Base-by-base conservation (phyloP, 2,888 invertebrate genomes). In the Oligia latruncula region DNA sequence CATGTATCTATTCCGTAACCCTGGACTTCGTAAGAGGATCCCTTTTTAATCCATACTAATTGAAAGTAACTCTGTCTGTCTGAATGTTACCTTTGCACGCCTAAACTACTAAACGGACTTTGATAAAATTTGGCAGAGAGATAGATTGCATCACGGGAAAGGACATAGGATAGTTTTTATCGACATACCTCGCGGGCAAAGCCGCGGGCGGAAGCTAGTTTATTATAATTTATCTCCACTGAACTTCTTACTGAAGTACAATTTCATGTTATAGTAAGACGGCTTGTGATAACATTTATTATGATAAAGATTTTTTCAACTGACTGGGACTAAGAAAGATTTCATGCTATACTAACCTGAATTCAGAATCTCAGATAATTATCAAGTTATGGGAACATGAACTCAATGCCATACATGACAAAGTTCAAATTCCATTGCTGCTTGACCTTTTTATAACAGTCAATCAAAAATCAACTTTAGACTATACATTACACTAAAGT, bases 391-490 rank as follows among this genome's bases (percentile, higher is more conserved):
- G 17, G 17, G n/a, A 46, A 29, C 0, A 68, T 17, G 5, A 29
- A 49, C 68, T 49, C 11, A 20, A 11, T n/a, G n/a, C 9, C 4
- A 4, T 17, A 43, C 43, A n/a, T 9, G 11, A 29, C 4, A 46
- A 46, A n/a, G 68, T 46, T 68, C 68, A 46, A 68, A 68, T 68
- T 29, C 46, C 67, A 17, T 17, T 29, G n/a, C 67, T 17, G 40
- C 40, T 40, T 4, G 29, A 29, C 29, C 29, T 29, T 29, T 29
- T 29, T 29, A 29, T 29, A 29, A 29, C 29, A 29, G 29, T 29
- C 29, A 29, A 29, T 29, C 29, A 29, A 29, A 40, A 68, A 40
- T 40, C 40, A 20, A 35, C 20, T 40, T 13, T 55, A 8, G 11
- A 65, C 40, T 13, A 40, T 40, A 40, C 65, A 23, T 17, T 17